Evolutionary conservation across 1,140 invertebrate species (phyloP).

Genomic region (Euschistus heros): DNA sequence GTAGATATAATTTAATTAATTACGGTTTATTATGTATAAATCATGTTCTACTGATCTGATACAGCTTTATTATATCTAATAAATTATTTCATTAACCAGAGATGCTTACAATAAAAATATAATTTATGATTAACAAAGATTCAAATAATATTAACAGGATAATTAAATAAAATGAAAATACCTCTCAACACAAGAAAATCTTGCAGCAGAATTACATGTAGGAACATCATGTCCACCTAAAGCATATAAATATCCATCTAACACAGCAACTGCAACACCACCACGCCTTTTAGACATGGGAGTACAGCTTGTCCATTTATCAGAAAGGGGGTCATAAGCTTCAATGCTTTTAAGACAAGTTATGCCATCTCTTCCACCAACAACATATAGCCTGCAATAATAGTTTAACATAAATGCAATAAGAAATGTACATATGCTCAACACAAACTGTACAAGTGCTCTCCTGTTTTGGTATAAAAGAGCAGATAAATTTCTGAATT

Average conservation of each 20-base stretch:
- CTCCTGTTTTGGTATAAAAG: no score
- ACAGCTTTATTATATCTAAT: no score
- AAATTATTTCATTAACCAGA: no score
- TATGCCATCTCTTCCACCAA: slow-evolving; percentile 85
- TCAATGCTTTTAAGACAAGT: slow-evolving; percentile 86
- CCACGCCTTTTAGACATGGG: slow-evolving; percentile 81
- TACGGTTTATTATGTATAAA: no score
- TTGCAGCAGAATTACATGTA: slow-evolving; percentile 68
- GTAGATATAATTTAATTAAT: no score
- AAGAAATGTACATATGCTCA: neutral
- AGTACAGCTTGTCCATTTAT: slow-evolving; percentile 77
- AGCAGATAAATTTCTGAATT: no score
- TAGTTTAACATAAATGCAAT: no score
- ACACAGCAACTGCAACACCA: slow-evolving; percentile 76
- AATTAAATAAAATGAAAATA: slow-evolving; percentile 37
- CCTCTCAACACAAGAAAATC: slow-evolving; percentile 72
- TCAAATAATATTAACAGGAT: neutral
- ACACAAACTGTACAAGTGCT: no score
- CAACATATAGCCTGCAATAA: slow-evolving; percentile 65
- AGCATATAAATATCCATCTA: slow-evolving; percentile 72
- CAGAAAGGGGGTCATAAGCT: slow-evolving; percentile 81
- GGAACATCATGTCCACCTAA: slow-evolving; percentile 84
- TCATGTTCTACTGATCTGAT: no score
- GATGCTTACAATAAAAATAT: neutral
- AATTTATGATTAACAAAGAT: neutral